Conservation (phyloP, 2,113 vertebrate species). For the Bostrychus sinensis region DNA sequence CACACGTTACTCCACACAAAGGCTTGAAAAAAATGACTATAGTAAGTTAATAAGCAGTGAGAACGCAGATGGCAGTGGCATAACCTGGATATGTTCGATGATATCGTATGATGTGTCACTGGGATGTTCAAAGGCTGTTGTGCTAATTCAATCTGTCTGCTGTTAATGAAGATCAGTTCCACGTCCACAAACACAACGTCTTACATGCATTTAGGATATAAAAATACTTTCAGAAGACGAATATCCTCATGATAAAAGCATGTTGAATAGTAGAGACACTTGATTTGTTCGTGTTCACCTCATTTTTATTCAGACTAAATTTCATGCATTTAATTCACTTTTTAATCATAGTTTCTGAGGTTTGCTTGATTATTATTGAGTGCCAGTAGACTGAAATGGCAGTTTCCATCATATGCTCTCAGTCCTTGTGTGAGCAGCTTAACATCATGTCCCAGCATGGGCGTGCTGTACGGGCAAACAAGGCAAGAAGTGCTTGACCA, state of each 20-base stretch:
- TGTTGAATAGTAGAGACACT: constrained; percentile 24
- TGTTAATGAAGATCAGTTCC: constrained; percentile 65
- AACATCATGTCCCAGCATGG: no score
- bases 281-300: not conserved
- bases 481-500: no score
- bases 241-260: constrained; percentile 50
- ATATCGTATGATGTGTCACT: constrained; percentile 76
- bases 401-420: no score
- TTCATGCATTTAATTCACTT: not conserved
- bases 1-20: constrained; percentile 61
- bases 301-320: no score
- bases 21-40: constrained; percentile 40
- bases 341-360: not conserved
- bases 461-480: no score
- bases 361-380: not conserved
- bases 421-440: no score
- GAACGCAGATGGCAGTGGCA: constrained; percentile 19
- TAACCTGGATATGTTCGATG: constrained; percentile 70
- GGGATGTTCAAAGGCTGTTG: constrained; percentile 60
- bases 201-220: no score
- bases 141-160: constrained; percentile 76
- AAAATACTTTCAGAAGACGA: no score
- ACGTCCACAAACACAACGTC: no score
- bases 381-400: no score
- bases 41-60: constrained; percentile 40